Evolutionary conservation across 1,140 invertebrate genomes (phyloP).

Genomic region (Cydia strobilella): DNA sequence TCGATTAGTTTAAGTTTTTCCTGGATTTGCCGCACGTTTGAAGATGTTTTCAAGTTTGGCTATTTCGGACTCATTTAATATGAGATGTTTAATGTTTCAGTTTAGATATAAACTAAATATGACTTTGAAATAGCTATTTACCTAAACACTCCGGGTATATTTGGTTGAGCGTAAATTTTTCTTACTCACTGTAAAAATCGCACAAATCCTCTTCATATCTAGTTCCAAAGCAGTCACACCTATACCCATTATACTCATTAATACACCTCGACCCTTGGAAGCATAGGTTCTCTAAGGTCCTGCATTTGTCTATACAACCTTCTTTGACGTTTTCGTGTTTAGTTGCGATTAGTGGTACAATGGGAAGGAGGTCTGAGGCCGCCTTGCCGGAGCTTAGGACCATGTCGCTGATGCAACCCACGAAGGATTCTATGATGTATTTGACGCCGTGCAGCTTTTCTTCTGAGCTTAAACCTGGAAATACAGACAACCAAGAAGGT

Average conservation of each 20-base stretch:
- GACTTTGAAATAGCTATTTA: neutral
- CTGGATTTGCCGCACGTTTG: no score
- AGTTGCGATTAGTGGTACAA: constrained; percentile 89
- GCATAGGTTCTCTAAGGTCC: constrained; percentile 89
- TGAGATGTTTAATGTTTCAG: no score
- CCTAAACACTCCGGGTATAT: neutral
- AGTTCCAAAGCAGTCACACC: constrained; percentile 95
- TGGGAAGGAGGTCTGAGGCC: constrained; percentile 88
- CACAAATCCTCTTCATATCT: constrained; percentile 94
- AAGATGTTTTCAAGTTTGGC: no score
- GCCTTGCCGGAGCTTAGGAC: constrained; percentile 90
- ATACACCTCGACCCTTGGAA: constrained; percentile 91
- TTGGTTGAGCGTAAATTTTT: constrained; percentile 32
- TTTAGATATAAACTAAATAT: no score
- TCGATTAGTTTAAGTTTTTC: no score
- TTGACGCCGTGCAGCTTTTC: constrained; percentile 92
- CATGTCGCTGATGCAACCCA: constrained; percentile 94
- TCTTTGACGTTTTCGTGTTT: constrained; percentile 93
- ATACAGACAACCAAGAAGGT: neutral
- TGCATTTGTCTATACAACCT: constrained; percentile 90
- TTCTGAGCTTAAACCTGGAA: constrained; percentile 90
- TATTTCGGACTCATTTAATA: no score
- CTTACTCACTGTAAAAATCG: constrained; percentile 91
- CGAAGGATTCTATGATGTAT: constrained; percentile 95
- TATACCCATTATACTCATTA: constrained; percentile 92